Evolutionary conservation across 30 jellyfish, hydroid and myxozoan species (phyloP), one percentile per base, ranked within the genome.

Genomic region (Sanderia malayensis): DNA sequence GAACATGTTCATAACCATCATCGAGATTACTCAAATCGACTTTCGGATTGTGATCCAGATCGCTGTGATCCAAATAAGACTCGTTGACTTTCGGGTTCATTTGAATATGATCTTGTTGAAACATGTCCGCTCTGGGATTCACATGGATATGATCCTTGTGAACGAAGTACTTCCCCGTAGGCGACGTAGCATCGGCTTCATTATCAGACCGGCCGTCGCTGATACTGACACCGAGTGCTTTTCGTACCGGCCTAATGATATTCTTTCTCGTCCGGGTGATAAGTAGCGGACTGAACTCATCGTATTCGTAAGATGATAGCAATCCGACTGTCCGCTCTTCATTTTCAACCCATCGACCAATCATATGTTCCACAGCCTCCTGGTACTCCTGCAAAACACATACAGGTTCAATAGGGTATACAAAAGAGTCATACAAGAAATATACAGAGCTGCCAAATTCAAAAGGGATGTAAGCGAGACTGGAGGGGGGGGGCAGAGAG

Each of bases 181-280:
- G 89, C 2, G 89, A 77, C 0, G 44, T 1, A 4, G 81, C 45
- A 64, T 77, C 89, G 28, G 81, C 64, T 32, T 77, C 89, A 47
- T 66, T 45, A 26, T 77, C 89, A 31, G 89, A 77, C 59, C 95
- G 83, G 15, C 32, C 91, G 37, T 89, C 97, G 7, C 79, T 76
- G 3, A 61, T 86, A 11, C 95, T 90, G 3, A 61, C 89, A 11
- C 95, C 94, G 31, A 89, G 65, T 25, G 87, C 85, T 30, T 76
- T 81, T n/a, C 97, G 95, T 46, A 89, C 97, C 25, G 97, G 97
- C 7, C 97, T 95, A 46, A 89, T 92, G 65, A 89, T 81, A 46
- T 81, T 81, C 65, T 87, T 55, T 22, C 95, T 81, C 4, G 96
- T 87, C 29, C 96, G 79, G 13, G 84, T 79, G 31, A 80, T 67